Percentiles rank a stretch among this genome's conserved stretches.
Evolutionary conservation across 2,888 invertebrate species (phyloP).

Genomic region (Leptothorax acervorum): DNA sequence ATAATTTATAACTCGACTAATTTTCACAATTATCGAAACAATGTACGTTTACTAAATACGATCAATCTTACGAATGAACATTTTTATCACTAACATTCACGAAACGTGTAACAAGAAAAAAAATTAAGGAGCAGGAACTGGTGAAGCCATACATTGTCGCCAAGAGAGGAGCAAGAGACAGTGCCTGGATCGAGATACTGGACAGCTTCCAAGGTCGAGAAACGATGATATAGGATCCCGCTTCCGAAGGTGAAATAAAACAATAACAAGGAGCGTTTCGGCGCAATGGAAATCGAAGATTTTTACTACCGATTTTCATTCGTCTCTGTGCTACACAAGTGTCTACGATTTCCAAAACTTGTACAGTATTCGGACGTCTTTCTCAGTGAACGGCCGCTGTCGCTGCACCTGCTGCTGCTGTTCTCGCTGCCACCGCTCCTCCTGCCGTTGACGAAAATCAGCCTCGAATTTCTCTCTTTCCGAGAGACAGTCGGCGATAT

Average conservation of each 20-base stretch:
- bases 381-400: conserved; percentile 72
- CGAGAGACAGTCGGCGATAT: conserved; percentile 83
- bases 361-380: conserved; percentile 78
- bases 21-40: background rate
- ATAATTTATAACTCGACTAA: background rate
- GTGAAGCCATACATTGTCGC: background rate
- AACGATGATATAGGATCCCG: background rate
- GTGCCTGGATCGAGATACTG: background rate
- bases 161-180: background rate
- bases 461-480: conserved; percentile 78
- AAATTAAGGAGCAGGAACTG: background rate
- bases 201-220: background rate
- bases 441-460: conserved; percentile 64
- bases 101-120: background rate
- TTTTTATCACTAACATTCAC: background rate
- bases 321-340: conserved; percentile 16
- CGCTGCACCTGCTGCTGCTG: conserved; percentile 35
- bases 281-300: background rate
- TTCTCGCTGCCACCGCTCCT: conserved; percentile 58
- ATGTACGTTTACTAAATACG: background rate
- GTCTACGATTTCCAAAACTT: conserved; percentile 80
- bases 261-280: background rate
- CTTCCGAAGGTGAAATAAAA: conserved; percentile 15
- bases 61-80: background rate
- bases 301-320: conserved; percentile 30